phyloP scores from a whole-genome alignment of 2,888 invertebrate species.

The Megaustenia siamemsis region DNA sequence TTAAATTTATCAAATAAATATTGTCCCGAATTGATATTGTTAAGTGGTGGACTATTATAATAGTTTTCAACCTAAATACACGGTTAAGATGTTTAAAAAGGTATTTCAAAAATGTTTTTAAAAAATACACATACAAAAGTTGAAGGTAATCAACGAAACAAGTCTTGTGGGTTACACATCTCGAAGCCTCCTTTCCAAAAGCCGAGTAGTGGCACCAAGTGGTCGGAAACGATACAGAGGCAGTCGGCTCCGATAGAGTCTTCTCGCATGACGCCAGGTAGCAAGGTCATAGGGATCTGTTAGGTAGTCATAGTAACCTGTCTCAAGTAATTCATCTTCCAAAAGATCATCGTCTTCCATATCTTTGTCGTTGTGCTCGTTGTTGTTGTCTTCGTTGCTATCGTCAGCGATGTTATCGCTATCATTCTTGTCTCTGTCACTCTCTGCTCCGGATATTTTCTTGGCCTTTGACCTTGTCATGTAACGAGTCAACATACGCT shows the following conservation, averaged over 20 bases:
- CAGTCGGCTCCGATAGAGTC: conserved; percentile 31
- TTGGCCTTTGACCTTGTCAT: conserved; percentile 31
- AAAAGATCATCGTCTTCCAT: conserved; percentile 23
- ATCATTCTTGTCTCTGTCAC: neutral
- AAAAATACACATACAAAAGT: neutral
- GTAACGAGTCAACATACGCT: conserved; percentile 33
- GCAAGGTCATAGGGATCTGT: conserved; percentile 12
- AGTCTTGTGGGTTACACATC: neutral
- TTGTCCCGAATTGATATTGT: no score
- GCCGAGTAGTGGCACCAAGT: conserved; percentile 11
- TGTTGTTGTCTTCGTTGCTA: neutral
- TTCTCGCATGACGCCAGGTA: conserved; percentile 18
- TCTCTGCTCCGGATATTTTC: neutral
- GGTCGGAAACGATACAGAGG: conserved; percentile 37
- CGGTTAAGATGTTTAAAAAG: neutral
- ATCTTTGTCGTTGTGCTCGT: neutral
- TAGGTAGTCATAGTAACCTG: conserved; percentile 3
- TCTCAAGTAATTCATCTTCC: conserved; percentile 11
- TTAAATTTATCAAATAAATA: no score
- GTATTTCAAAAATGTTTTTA: neutral
- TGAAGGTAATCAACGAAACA: neutral
- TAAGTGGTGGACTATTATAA: no score
- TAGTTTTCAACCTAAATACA: neutral
- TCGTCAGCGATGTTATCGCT: neutral
- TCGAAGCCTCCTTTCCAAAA: conserved; percentile 24